Evolutionary conservation across 2,113 vertebrate species (phyloP).

Genomic region (Xiphias gladius): DNA sequence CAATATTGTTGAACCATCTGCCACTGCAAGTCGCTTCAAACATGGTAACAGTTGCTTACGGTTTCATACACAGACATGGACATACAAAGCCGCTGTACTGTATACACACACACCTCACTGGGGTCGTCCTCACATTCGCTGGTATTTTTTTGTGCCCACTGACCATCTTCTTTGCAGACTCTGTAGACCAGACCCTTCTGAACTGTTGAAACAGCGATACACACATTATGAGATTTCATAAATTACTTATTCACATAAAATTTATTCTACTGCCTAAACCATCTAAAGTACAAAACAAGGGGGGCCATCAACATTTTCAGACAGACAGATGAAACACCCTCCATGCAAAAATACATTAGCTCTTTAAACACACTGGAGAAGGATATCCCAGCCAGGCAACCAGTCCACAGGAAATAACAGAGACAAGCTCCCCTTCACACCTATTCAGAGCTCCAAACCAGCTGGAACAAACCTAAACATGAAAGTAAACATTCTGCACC

Average conservation of each 20-base stretch:
- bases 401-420: not conserved
- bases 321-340: too few species aligned
- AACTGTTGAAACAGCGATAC: constrained; percentile 82
- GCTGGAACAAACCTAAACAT: not conserved
- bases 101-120: constrained; percentile 68
- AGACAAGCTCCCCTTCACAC: constrained; percentile 13
- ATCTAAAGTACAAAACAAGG: not conserved
- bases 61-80: not conserved
- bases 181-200: constrained; percentile 89
- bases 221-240: not conserved
- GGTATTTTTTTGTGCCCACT: constrained; percentile 88
- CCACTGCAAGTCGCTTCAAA: not conserved
- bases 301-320: too few species aligned
- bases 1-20: constrained; percentile 19
- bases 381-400: not conserved
- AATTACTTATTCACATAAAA: too few species aligned
- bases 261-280: not conserved
- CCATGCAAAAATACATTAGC: not conserved
- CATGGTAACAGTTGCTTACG: not conserved
- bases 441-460: constrained; percentile 1
- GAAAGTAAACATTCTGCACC: not conserved
- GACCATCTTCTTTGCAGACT: constrained; percentile 88
- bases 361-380: not conserved
- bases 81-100: not conserved
- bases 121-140: constrained; percentile 88